These are phyloP conservation scores for Spea bombifrons DNA, from an alignment of 2,113 vertebrate genomes.

Conservation along the genomic window DNA sequence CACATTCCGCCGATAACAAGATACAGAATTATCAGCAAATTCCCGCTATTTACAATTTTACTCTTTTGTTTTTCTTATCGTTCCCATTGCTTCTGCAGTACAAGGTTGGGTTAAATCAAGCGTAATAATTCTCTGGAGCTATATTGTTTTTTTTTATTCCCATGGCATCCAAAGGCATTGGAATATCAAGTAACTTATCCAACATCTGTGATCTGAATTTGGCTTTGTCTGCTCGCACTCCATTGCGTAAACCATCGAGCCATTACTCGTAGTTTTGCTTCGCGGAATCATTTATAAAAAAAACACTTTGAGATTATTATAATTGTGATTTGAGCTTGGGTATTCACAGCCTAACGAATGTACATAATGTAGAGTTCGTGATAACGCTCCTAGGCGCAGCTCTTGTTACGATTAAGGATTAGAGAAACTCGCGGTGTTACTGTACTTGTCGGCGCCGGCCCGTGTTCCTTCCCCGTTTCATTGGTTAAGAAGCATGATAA, in stretches of 20 bases:
- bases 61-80: not conserved
- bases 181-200: conserved; percentile 44
- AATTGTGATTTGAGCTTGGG: conserved; percentile 7
- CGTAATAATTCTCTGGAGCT: conserved; percentile 26
- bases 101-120: conserved; percentile 24
- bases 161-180: conserved; percentile 17
- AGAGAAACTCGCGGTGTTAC: conserved; percentile 20
- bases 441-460: conserved; percentile 16
- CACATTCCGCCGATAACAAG: not conserved
- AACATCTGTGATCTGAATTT: conserved; percentile 13
- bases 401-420: conserved; percentile 23
- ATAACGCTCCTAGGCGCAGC: conserved; percentile 7
- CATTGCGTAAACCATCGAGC: conserved; percentile 23
- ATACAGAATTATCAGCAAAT: not conserved
- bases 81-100: not conserved
- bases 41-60: not conserved
- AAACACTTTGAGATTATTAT: conserved; percentile 24
- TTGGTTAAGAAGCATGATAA: conserved; percentile 12
- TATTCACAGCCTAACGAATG: conserved; percentile 14
- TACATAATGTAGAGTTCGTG: conserved; percentile 19
- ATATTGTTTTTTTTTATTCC: conserved; percentile 36
- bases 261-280: conserved; percentile 21
- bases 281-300: not conserved
- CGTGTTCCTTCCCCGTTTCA: conserved; percentile 20
- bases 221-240: not conserved